Base-by-base conservation (phyloP, 2,888 invertebrate genomes). In the Pseudoips prasinana region DNA sequence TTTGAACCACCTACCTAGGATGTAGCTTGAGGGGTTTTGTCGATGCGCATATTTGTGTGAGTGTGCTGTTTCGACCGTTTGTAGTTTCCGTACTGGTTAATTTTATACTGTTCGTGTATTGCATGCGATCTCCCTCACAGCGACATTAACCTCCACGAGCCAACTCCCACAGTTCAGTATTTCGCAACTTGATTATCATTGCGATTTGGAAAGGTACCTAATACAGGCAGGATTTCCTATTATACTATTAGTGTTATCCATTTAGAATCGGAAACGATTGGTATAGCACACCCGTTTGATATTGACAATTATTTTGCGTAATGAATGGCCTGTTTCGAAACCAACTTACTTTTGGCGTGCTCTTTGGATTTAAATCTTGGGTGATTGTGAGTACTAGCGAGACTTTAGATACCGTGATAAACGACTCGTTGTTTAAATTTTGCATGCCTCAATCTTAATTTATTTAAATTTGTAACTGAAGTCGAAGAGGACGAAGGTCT, bases 181-280 rank as follows among this genome's bases (percentile, higher is more conserved):
- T 80, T 81, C 74, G 73, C 71, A 84, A 85, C 57, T 50, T 57
- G 70, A 80, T 79, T 78, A 82, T 70, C 75, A 77, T 75, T 71
- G 68, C 72, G 46, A 68, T 75, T 78, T 82, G 75, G 79, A 79
- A 79, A 74, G 73, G 75, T 54, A 63, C 67, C 65, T 62, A 64
- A 71, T 70, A 68, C 58, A 58, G 66, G 50, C 61, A 68, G 67
- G 73, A 73, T 78, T 76, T 74, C 72, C 73, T 74, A 79, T 74
- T 70, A 71, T 65, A 60, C 61, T 65, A 64, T 67, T 63, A 54
- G 49, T 61, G 64, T 62, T 71, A 72, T 70, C 50, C 56, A 40
- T 56, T 54, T 51, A 69, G 64, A 70, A 75, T 75, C 72, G 73
- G 73, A 74, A 75, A 69, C 64, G 62, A 61, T 73, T 71, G 70